Evolutionary conservation across 2,113 vertebrate genomes (phyloP).

Genomic region (Sapayoa aenigma): DNA sequence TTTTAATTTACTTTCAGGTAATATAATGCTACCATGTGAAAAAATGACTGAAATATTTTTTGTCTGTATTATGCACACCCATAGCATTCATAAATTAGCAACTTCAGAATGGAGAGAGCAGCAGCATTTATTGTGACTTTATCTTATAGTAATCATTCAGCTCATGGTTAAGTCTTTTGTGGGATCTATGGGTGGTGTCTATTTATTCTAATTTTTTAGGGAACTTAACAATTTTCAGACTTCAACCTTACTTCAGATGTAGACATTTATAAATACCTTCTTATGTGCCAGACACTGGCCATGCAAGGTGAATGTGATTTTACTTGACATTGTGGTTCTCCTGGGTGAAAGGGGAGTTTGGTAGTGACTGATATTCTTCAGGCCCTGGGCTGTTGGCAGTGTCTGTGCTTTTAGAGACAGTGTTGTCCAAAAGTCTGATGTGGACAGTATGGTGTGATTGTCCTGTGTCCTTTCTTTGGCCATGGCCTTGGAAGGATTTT

Average conservation of each 20-base stretch:
- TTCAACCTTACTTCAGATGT: not conserved
- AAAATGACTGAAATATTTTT: not conserved
- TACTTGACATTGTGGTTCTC: not conserved
- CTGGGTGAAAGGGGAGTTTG: not conserved
- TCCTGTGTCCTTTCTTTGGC: not conserved
- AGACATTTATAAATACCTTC: not conserved
- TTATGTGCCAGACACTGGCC: not conserved
- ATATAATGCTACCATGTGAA: not conserved
- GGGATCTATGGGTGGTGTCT: not conserved
- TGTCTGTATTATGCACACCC: not conserved
- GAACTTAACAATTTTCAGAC: not conserved
- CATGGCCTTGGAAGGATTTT: not conserved
- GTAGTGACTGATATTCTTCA: not conserved
- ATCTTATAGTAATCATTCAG: not conserved
- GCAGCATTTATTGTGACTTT: not conserved
- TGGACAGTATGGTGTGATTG: not conserved
- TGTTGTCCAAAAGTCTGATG: not conserved
- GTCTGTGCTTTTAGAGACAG: not conserved
- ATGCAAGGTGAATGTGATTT: not conserved
- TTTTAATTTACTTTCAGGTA: not conserved
- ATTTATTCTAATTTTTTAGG: not conserved
- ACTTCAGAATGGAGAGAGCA: not conserved
- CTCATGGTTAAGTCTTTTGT: not conserved
- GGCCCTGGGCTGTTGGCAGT: not conserved
- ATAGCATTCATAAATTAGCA: not conserved